phyloP scores from a whole-genome alignment of 1,140 invertebrate genomes.

The Heliconius himera region DNA sequence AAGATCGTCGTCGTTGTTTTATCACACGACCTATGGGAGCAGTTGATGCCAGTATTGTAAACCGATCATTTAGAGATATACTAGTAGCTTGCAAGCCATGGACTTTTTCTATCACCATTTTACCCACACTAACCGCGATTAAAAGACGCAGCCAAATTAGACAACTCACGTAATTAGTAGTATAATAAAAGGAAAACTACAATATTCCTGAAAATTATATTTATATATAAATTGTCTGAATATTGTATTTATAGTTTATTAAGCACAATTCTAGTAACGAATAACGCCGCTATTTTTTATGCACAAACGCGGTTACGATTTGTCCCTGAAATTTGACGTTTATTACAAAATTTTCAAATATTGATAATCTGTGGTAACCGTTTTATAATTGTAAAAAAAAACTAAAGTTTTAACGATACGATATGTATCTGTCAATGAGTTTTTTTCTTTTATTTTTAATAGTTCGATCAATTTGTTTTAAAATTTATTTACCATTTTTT shows the following conservation, averaged over 20 bases:
- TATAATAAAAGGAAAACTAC: neutral
- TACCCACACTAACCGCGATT: conserved; percentile 35
- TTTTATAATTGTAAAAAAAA: neutral
- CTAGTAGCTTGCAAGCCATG: conserved; percentile 62
- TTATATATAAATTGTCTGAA: neutral
- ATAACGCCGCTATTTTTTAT: conserved; percentile 8
- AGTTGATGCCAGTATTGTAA: conserved; percentile 53
- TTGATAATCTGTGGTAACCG: neutral
- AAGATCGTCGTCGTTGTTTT: conserved; percentile 32
- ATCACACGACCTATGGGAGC: conserved; percentile 40
- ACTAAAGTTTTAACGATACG: no score
- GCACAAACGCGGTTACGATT: conserved; percentile 21
- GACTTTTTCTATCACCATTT: conserved; percentile 67
- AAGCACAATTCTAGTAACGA: neutral
- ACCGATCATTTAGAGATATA: conserved; percentile 62
- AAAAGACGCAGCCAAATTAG: neutral
- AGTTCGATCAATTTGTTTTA: no score
- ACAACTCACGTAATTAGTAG: neutral
- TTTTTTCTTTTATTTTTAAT: no score
- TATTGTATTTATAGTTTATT: neutral
- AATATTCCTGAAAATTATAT: neutral
- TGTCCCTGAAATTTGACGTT: conserved; percentile 13
- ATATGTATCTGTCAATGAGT: no score
- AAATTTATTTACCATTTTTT: no score
- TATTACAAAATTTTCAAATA: neutral